Evolutionary conservation across 2,113 vertebrate genomes (phyloP), one percentile per base, ranked within the genome.

Genomic region (Trichomycterus rosablanca): DNA sequence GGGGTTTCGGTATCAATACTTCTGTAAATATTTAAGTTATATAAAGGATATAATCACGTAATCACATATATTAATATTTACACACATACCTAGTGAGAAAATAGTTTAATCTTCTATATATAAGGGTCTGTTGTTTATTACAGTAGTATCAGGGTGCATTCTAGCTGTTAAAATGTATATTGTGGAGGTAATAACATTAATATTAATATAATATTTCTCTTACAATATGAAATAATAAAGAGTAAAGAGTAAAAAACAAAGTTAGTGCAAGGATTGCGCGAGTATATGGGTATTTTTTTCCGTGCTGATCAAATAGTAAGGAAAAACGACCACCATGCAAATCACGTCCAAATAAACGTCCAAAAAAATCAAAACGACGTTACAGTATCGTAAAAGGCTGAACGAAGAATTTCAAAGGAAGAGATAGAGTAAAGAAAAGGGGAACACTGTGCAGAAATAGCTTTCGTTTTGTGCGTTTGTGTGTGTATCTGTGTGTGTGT

Each of bases 11-110:
- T 30, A 30, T 3, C 3, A 7, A 30, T 30, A 30, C 26, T 30
- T 60, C 32, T 39, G 24, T 69, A 68, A 55, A 74, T 81, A 82
- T 81, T 84, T 77, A 83, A 69, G 74, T 83, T 76, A 84, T 86
- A 79, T 81, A 83, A 83, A 80, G 80, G 82, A 86, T 81, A 84
- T 74, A 80, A 76, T 84, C 83, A 85, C 81, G 83, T 84, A 75
- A 83, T 84, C 83, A 88, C 83, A 86, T 85, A 85, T 86, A 87
- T 78, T 60, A 60, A 81, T 85, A 78, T 84, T 85, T 81, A 88
- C 81, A 81, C 79, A 81, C 76, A 83, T 78, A 83, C 80, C 78
- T 84, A 83, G 80, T 84, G 77, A 83, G 72, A 83, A 76, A 80
- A 83, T 78, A 82, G 72, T 74, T 64, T 74, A 67, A 79, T 80